Evolutionary conservation across 2,888 invertebrate genomes (phyloP), one percentile per base, ranked within the genome.

Genomic region (Achlya flavicornis): DNA sequence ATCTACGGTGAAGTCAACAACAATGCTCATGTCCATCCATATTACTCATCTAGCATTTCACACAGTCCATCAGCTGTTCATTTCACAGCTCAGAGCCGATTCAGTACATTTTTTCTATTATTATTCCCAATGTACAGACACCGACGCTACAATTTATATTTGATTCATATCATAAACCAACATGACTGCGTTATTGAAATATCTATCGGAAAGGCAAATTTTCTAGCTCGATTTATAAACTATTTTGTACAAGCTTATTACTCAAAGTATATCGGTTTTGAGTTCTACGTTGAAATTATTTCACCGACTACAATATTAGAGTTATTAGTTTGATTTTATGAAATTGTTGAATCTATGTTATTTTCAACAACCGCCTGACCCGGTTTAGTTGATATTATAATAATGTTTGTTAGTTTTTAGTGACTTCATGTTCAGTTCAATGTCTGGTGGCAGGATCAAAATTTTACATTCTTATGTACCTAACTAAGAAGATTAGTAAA

Each of bases 241-340:
- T 87, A 87, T 85, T 89, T 89, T 90, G 87, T 88, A 89, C 89
- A 88, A 84, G 81, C 79, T 81, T 85, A 80, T 76, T 78, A 81
- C 72, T 81, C 74, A 81, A 78, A 78, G 67, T 80, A 72, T 73
- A 71, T 72, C 68, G 70, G 69, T 76, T 73, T 78, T 77, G 70
- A 81, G 75, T 79, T 66, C 78, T 83, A 83, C 66, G 74, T 78
- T 77, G 74, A 81, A 77, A 67, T n/a, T 16, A 35, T 64, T 69
- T 70, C 77, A 72, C 67, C 68, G 72, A 72, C 70, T 77, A 79
- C 72, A 64, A 70, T 67, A 65, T 75, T 65, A 71, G 19, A 60
- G 68, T 68, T 66, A 62, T 65, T 65, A 62, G 41, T 46, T 46
- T 59, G 59, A 66, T 68, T 64, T 61, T 68, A 62, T 62, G 61